These are phyloP conservation scores for Balaeniceps rex DNA, from an alignment of 2,113 vertebrate species.

Conservation along the genomic window DNA sequence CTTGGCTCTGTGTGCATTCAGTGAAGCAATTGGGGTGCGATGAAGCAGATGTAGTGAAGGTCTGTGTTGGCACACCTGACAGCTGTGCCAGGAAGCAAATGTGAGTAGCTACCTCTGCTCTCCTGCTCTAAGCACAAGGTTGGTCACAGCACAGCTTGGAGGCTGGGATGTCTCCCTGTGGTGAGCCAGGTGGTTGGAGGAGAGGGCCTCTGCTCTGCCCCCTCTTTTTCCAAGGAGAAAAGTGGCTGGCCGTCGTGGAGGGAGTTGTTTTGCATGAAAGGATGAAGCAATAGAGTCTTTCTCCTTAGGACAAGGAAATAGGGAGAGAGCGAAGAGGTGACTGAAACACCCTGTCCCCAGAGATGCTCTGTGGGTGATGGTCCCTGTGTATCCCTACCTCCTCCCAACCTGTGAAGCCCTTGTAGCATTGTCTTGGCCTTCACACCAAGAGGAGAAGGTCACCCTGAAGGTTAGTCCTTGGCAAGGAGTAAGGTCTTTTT, in stretches of 20 bases:
- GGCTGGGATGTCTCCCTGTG: background rate
- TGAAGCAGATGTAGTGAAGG: background rate
- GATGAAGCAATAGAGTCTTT: background rate
- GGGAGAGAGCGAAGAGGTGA: background rate
- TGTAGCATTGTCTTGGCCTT: background rate
- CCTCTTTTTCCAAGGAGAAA: background rate
- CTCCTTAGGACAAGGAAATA: background rate
- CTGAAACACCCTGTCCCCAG: background rate
- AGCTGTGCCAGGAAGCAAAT: background rate
- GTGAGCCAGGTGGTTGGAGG: background rate
- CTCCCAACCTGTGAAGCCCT: background rate
- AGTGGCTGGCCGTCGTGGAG: background rate
- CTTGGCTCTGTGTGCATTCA: background rate
- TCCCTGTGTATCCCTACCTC: background rate
- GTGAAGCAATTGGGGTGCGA: background rate
- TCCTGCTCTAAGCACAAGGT: background rate
- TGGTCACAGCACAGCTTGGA: background rate
- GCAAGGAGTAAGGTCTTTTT: background rate
- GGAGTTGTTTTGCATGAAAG: background rate
- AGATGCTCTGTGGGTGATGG: background rate
- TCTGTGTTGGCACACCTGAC: background rate
- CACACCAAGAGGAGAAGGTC: background rate
- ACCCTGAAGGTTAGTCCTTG: background rate
- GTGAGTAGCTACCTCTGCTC: background rate
- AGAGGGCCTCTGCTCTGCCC: background rate